phyloP scores from a whole-genome alignment of 2,888 invertebrate genomes.

The Drosophila eohydei region DNA sequence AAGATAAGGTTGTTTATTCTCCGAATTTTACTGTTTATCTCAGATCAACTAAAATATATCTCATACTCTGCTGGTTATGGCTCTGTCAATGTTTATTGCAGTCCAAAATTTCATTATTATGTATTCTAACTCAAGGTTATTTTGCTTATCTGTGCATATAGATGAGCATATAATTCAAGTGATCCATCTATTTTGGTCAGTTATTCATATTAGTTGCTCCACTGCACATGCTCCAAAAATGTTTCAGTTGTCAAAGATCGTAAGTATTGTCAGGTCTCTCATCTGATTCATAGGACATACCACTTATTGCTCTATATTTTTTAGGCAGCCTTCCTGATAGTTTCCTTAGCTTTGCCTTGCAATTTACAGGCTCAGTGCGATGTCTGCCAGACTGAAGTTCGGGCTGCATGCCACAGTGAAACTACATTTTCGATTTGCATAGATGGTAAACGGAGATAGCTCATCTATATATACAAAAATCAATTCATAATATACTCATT shows the following conservation, averaged over 20 bases:
- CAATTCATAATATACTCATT: neutral
- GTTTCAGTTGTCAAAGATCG: conserved; percentile 15
- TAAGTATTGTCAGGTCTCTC: conserved; percentile 1
- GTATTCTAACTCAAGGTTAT: conserved; percentile 1
- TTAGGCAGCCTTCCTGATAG: conserved; percentile 9
- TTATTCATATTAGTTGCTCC: neutral
- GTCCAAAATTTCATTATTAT: conserved; percentile 12
- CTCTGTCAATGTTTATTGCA: conserved; percentile 5
- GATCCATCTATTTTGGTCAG: conserved; percentile 8
- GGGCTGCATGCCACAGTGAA: conserved; percentile 44
- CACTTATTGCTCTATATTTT: neutral
- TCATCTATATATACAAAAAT: neutral
- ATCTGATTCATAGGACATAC: neutral
- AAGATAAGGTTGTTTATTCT: neutral
- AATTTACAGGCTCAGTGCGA: conserved; percentile 28
- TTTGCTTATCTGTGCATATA: conserved; percentile 15
- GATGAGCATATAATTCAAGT: conserved; percentile 9
- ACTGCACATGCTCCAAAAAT: conserved; percentile 2
- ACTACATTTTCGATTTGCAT: conserved; percentile 47
- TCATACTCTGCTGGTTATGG: conserved; percentile 1
- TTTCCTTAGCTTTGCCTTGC: conserved; percentile 9
- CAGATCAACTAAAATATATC: neutral
- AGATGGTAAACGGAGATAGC: conserved; percentile 25
- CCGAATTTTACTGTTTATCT: conserved; percentile 4
- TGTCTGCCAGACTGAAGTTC: conserved; percentile 33